Conservation (phyloP, 92 coral and sea anemone species). For the Actinostola sp. region DNA sequence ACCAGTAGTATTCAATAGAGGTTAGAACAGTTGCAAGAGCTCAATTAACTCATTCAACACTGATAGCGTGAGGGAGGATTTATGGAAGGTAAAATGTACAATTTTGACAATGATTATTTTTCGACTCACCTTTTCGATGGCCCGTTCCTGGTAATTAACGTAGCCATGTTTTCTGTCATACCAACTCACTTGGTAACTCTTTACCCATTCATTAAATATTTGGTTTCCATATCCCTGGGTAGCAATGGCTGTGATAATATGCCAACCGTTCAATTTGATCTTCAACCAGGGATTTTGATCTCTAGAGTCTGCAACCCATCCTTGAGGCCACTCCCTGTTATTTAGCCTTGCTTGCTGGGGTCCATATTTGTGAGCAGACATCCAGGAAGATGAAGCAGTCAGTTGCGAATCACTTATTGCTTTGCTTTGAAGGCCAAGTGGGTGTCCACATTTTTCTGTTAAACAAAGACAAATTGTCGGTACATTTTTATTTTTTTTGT, state of each 20-base stretch:
- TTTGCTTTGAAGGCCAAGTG: conserved; percentile 61
- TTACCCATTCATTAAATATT: conserved; percentile 64
- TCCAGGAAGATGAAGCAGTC: conserved; percentile 66
- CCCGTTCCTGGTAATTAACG: conserved; percentile 62
- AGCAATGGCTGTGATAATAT: conserved; percentile 63
- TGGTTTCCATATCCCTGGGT: conserved; percentile 76
- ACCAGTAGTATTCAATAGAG: no score
- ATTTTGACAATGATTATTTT: background rate
- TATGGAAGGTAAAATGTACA: no score
- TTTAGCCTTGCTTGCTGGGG: conserved; percentile 69
- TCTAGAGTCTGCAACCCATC: conserved; percentile 66
- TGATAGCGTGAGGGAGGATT: no score
- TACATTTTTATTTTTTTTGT: no score
- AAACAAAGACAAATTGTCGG: background rate
- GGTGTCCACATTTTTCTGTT: conserved; percentile 57
- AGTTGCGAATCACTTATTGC: conserved; percentile 59
- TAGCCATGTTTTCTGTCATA: conserved; percentile 45
- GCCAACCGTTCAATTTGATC: conserved; percentile 37
- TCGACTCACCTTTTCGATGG: conserved; percentile 69
- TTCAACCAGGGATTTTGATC: conserved; percentile 73
- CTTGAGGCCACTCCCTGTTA: conserved; percentile 69
- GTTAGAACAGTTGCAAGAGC: no score
- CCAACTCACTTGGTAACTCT: conserved; percentile 65
- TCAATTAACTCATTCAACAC: no score
- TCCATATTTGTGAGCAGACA: conserved; percentile 53